phyloP scores from a whole-genome alignment of 2,797 vertebrate species.

The Psittacula derbiana region DNA sequence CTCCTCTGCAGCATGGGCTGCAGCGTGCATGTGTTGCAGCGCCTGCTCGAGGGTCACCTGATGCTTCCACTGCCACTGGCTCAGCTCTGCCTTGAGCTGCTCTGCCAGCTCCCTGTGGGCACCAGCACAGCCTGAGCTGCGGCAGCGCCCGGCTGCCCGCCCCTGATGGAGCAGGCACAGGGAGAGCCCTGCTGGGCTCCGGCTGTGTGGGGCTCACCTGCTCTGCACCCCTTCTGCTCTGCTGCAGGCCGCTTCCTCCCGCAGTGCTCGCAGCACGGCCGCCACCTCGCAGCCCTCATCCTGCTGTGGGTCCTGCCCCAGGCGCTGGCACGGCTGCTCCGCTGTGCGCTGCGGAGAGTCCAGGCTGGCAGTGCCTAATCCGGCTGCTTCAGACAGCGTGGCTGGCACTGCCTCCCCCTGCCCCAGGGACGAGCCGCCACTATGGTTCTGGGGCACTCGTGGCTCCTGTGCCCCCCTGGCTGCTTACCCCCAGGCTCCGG shows the following conservation, averaged over 20 bases:
- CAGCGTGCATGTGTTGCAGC: slow-evolving; percentile 54
- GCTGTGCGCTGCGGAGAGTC: slow-evolving; percentile 32
- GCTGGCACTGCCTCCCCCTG: neutral
- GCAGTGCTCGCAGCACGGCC: slow-evolving; percentile 37
- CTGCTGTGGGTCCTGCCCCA: slow-evolving; percentile 31
- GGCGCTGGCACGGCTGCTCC: slow-evolving; percentile 46
- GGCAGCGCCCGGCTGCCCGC: neutral
- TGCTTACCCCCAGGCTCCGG: neutral
- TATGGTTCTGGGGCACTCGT: neutral
- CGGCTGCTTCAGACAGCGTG: neutral
- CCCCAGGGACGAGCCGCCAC: neutral
- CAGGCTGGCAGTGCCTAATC: neutral
- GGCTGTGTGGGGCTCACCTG: slow-evolving; percentile 60
- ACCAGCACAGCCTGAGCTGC: neutral
- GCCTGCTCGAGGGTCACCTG: slow-evolving; percentile 63
- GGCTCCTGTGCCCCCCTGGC: neutral
- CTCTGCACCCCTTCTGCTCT: slow-evolving; percentile 32
- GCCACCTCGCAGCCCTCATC: slow-evolving; percentile 15
- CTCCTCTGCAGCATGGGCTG: slow-evolving; percentile 30
- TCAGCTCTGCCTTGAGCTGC: slow-evolving; percentile 55
- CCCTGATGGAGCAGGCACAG: rapidly evolving
- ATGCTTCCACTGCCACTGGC: slow-evolving; percentile 47
- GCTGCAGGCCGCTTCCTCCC: neutral
- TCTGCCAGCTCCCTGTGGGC: slow-evolving; percentile 61
- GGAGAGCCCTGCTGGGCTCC: neutral